phyloP scores from a whole-genome alignment of 1,140 invertebrate species.

The Hypsibius dujardini region DNA sequence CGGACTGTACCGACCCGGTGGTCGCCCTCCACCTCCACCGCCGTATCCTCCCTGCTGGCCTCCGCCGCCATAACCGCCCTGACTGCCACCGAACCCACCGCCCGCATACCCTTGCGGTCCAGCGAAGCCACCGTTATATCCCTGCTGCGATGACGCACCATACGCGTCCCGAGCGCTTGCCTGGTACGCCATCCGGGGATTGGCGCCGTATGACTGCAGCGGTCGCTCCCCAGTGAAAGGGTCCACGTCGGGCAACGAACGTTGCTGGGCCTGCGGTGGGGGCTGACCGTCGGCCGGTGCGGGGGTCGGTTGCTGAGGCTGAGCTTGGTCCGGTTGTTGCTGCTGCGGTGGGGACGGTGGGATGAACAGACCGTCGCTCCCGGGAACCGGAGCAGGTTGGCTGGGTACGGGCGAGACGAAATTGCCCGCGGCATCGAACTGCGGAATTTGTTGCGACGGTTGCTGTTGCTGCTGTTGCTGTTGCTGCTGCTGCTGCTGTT shows the following conservation, averaged over 20 bases:
- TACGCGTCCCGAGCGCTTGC: not conserved
- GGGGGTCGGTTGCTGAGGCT: not conserved
- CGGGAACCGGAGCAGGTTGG: not conserved
- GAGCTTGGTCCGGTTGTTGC: not conserved
- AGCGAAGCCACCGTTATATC: not conserved
- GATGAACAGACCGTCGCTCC: not conserved
- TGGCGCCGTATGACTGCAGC: not conserved
- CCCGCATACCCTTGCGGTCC: not conserved
- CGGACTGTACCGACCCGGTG: constrained; percentile 2
- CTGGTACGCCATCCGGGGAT: not conserved
- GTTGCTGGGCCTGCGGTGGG: not conserved
- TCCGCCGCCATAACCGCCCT: constrained; percentile 6
- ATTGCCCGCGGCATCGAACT: not conserved
- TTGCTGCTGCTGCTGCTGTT: not conserved
- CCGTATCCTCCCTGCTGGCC: not conserved
- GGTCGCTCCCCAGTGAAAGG: not conserved
- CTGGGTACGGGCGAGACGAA: not conserved
- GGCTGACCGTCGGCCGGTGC: not conserved
- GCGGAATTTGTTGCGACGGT: not conserved
- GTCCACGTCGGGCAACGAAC: not conserved
- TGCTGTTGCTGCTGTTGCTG: not conserved
- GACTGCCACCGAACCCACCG: not conserved
- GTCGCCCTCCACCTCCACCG: not conserved
- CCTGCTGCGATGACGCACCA: not conserved
- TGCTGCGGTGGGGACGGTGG: not conserved